Percentiles rank a stretch among this genome's conserved stretches.
Conservation (phyloP, 2,888 invertebrate species). For the Imbricaverruca yamaguchii region DNA sequence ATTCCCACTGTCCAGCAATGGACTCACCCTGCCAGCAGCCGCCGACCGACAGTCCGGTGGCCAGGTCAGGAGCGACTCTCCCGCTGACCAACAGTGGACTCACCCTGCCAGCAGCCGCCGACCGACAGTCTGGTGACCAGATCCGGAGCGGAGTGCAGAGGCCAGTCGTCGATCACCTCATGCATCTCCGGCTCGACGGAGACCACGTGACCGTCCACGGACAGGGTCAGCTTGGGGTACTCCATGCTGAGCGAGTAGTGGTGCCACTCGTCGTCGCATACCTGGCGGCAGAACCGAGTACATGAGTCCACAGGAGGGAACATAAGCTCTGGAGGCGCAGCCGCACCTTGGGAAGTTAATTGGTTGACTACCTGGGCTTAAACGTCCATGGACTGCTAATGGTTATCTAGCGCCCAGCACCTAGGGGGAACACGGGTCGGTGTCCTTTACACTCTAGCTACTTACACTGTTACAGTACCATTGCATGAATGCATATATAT, state of each 20-base stretch:
- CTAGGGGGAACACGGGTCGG: too few relatives aligned
- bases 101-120: conserved; percentile 96
- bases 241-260: conserved; percentile 91
- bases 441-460: too few relatives aligned
- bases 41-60: conserved; percentile 87
- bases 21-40: conserved; percentile 89
- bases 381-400: too few relatives aligned
- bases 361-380: too few relatives aligned
- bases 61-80: conserved; percentile 66
- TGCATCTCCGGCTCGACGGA: not conserved
- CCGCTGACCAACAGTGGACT: conserved; percentile 25
- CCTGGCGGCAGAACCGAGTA: conserved; percentile 44
- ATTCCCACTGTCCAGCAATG: not conserved
- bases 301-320: too few relatives aligned
- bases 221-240: conserved; percentile 80
- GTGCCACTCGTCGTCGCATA: conserved; percentile 98
- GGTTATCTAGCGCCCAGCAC: too few relatives aligned
- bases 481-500: too few relatives aligned
- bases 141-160: conserved; percentile 88
- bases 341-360: too few relatives aligned
- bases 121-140: conserved; percentile 88
- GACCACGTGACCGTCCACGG: conserved; percentile 67
- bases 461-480: too few relatives aligned
- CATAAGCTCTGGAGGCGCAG: too few relatives aligned
- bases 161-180: conserved; percentile 99